Base-by-base conservation (phyloP, 1,140 invertebrate genomes). In the Cheumatopsyche charites region DNA sequence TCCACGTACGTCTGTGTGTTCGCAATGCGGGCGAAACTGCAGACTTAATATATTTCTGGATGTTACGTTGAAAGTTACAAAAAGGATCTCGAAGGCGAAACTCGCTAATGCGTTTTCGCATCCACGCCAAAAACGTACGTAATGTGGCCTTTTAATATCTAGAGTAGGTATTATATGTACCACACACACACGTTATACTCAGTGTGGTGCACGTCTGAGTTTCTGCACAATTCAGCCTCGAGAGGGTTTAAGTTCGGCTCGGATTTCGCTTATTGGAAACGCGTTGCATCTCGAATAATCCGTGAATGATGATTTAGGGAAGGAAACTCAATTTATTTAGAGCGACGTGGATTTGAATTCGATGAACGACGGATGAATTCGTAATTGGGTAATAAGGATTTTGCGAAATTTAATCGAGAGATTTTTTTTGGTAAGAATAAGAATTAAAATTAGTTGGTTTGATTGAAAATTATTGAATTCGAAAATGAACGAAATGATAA, bases 51-150 rank as follows among this genome's bases (percentile, higher is more conserved):
- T 36, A 36, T 36, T 36, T 36, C 29, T 36, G 29, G 29, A 36
- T 36, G 29, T 36, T 36, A 36, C 9, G 11, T 25, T 26, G 55
- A 58, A 25, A 58, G 55, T 58, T 58, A 13, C 55, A 25, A 58
- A n/a, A 58, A 23, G 11, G 23, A 21, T 58, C 47, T 58, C 25
- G 12, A 23, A 23, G 17, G 13, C 23, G 12, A 25, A 52, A 25
- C 23, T 58, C 55, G 55, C 55, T 58, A 58, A 58, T 58, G 55
- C 23, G 21, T 26, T 26, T 26, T 19, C 11, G 55, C 55, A n/a
- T 23, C 23, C 21, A 23, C 12, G 21, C 55, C 55, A 23, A 58
- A 58, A 58, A 58, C 9, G 17, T 5, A 19, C 11, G 13, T 47
- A n/a, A n/a, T 47, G 11, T 13, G n/a, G 43, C 15, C 43, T 47